Evolutionary conservation across 2,797 vertebrate genomes (phyloP).

Genomic region (Nannoperca australis): DNA sequence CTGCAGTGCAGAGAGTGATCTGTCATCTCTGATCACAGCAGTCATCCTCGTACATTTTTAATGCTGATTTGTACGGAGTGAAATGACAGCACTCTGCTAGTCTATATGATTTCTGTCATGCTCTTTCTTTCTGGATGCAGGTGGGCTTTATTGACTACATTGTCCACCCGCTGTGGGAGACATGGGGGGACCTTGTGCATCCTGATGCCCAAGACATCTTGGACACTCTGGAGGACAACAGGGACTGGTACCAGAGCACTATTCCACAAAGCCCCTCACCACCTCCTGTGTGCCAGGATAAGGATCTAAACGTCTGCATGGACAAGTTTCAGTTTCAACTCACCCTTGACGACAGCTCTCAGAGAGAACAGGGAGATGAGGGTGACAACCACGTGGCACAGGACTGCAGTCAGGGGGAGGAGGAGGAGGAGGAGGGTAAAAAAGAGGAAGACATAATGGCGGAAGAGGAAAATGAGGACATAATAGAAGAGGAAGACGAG

Average conservation of each 20-base stretch:
- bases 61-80: constrained; percentile 56
- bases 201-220: constrained; percentile 95
- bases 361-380: constrained; percentile 67
- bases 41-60: constrained; percentile 70
- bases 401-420: constrained; percentile 69
- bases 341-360: constrained; percentile 84
- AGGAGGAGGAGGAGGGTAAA: constrained; percentile 59
- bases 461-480: constrained; percentile 60
- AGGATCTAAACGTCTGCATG: constrained; percentile 83
- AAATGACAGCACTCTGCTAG: constrained; percentile 53
- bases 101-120: constrained; percentile 28
- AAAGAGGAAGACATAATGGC: constrained; percentile 69
- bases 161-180: constrained; percentile 95
- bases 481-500: constrained; percentile 68
- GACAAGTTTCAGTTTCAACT: constrained; percentile 93
- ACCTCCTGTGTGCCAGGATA: constrained; percentile 84
- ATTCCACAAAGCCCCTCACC: constrained; percentile 93
- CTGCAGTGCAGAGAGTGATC: constrained; percentile 51
- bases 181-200: constrained; percentile 94
- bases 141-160: constrained; percentile 98
- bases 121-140: constrained; percentile 72
- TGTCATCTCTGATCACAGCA: constrained; percentile 66
- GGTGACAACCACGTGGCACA: constrained; percentile 70
- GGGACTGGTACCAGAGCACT: constrained; percentile 95
- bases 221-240: constrained; percentile 94